Conservation (phyloP, 2,797 vertebrate species). For the Lophius americanus region DNA sequence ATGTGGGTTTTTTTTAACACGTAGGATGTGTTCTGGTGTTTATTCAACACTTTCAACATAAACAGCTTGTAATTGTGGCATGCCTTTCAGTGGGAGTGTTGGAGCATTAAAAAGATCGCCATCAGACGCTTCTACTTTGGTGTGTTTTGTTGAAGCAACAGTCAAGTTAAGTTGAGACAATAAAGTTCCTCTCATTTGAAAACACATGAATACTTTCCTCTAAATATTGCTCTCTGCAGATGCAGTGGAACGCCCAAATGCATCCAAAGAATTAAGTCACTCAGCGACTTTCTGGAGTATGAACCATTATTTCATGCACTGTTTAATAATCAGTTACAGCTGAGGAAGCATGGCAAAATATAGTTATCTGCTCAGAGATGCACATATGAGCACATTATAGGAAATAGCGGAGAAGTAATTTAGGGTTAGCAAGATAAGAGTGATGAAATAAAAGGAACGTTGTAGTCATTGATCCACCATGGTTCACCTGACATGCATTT, state of each 20-base stretch:
- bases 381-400: constrained; percentile 13
- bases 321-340: constrained; percentile 16
- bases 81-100: neutral
- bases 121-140: neutral
- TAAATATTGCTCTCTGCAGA: neutral
- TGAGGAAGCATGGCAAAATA: constrained; percentile 5
- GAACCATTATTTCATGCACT: constrained; percentile 43
- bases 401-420: neutral
- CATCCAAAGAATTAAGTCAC: constrained; percentile 15
- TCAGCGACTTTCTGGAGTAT: constrained; percentile 10
- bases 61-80: neutral
- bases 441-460: constrained; percentile 2
- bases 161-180: neutral
- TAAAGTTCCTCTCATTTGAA: neutral
- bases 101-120: neutral
- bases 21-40: neutral
- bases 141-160: neutral
- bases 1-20: neutral
- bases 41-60: neutral
- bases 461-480: neutral
- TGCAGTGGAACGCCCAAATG: neutral
- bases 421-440: neutral
- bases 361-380: constrained; percentile 30
- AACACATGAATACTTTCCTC: neutral
- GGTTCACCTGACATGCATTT: constrained; percentile 14